These are phyloP conservation scores for Takifugu rubripes DNA, from an alignment of 2,797 vertebrate genomes.

Conservation along the genomic window DNA sequence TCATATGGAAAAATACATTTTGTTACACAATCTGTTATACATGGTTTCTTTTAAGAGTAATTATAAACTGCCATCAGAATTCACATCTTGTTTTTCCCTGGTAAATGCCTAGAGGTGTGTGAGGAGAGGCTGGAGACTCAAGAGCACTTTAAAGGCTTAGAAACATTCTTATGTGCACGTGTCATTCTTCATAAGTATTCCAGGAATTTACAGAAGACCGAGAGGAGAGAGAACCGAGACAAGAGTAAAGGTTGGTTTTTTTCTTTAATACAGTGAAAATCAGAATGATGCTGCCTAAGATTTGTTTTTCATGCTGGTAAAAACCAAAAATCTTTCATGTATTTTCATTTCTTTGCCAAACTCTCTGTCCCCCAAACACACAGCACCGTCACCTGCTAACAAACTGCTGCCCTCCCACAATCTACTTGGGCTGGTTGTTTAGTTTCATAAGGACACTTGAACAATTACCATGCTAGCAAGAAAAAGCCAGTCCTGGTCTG, in stretches of 20 bases:
- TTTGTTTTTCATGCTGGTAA: conserved; percentile 2
- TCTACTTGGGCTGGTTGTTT: no score
- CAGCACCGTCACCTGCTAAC: no score
- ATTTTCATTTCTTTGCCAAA: no score
- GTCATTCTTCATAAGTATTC: conserved; percentile 40
- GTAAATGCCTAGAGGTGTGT: conserved; percentile 27
- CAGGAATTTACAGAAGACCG: conserved; percentile 51
- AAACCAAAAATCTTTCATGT: no score
- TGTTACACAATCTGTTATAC: neutral
- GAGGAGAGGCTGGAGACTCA: conserved; percentile 19
- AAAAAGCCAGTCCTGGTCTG: no score
- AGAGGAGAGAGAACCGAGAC: conserved; percentile 19
- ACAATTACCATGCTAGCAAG: no score
- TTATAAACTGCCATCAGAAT: neutral
- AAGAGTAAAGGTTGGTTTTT: conserved; percentile 13
- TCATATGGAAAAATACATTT: conserved; percentile 42
- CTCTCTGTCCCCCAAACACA: no score
- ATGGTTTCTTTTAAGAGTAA: no score
- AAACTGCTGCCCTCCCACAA: no score
- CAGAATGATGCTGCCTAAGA: conserved; percentile 3
- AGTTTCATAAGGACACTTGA: no score
- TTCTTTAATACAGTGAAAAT: conserved; percentile 15
- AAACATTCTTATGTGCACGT: conserved; percentile 42
- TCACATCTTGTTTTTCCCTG: conserved; percentile 14
- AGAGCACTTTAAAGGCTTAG: conserved; percentile 36